phyloP scores from a whole-genome alignment of 2,797 vertebrate species.

The Parauchenoglanis ngamensis region DNA sequence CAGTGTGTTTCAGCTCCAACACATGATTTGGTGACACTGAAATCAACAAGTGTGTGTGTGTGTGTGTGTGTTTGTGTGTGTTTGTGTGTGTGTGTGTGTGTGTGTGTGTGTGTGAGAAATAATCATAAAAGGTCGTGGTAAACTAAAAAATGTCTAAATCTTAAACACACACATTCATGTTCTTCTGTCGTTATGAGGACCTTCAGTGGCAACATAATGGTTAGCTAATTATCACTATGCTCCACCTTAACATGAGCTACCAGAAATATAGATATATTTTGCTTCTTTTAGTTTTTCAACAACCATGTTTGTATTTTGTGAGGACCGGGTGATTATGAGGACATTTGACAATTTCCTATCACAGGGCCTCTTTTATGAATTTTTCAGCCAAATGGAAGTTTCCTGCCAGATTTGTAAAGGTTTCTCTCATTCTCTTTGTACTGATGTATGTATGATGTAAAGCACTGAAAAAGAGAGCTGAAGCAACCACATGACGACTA shows the following conservation, averaged over 20 bases:
- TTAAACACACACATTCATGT: conserved; percentile 2
- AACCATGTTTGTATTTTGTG: neutral
- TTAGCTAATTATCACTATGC: neutral
- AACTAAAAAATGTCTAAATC: neutral
- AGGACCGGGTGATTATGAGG: neutral
- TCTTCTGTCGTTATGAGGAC: neutral
- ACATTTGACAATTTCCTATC: neutral
- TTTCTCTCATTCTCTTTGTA: neutral
- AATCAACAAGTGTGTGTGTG: neutral
- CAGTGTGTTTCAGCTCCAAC: neutral
- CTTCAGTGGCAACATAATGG: neutral
- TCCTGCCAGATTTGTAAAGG: neutral
- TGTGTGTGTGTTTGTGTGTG: neutral
- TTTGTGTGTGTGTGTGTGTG: neutral
- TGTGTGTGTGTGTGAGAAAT: neutral
- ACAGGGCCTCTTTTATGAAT: neutral
- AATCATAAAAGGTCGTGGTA: neutral
- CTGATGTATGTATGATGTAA: neutral
- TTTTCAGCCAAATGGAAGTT: neutral
- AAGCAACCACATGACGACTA: neutral
- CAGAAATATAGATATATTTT: neutral
- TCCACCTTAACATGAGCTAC: neutral
- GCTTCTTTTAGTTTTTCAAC: neutral
- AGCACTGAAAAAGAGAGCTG: neutral
- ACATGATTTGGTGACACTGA: neutral